Conservation (phyloP, 2,113 vertebrate species). For the Blennius ocellaris region DNA sequence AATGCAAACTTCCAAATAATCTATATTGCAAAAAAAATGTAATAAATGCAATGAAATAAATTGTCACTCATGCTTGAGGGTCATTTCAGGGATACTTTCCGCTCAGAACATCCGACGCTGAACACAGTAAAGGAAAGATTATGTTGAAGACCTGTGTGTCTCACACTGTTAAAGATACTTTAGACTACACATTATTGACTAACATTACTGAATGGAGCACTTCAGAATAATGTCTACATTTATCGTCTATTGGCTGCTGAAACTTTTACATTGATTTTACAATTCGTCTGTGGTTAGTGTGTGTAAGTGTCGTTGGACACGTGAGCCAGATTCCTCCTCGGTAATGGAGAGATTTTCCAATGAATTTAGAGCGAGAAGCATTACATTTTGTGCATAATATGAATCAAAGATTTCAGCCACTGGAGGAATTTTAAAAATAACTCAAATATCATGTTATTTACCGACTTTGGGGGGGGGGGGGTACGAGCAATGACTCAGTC, state of each 20-base stretch:
- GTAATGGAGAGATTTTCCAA: background rate
- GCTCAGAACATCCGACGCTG: background rate
- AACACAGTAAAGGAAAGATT: background rate
- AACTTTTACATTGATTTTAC: too few relatives aligned
- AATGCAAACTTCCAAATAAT: too few relatives aligned
- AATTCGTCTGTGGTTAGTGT: too few relatives aligned
- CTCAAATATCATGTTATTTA: background rate
- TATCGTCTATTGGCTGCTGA: background rate
- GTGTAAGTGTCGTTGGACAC: too few relatives aligned
- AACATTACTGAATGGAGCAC: background rate
- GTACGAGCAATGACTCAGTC: background rate
- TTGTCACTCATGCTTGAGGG: background rate
- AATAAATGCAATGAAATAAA: too few relatives aligned
- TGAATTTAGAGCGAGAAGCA: background rate
- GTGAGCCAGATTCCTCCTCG: too few relatives aligned
- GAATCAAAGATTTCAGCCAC: background rate
- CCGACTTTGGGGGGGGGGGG: background rate
- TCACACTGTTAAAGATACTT: background rate
- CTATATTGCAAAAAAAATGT: too few relatives aligned
- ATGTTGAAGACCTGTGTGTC: background rate
- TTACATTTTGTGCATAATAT: background rate
- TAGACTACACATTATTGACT: background rate
- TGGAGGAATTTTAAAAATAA: too few relatives aligned
- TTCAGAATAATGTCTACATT: background rate
- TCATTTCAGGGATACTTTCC: background rate